Conservation (phyloP, 2,113 vertebrate species). For the Neolamprologus tretocephalus region DNA sequence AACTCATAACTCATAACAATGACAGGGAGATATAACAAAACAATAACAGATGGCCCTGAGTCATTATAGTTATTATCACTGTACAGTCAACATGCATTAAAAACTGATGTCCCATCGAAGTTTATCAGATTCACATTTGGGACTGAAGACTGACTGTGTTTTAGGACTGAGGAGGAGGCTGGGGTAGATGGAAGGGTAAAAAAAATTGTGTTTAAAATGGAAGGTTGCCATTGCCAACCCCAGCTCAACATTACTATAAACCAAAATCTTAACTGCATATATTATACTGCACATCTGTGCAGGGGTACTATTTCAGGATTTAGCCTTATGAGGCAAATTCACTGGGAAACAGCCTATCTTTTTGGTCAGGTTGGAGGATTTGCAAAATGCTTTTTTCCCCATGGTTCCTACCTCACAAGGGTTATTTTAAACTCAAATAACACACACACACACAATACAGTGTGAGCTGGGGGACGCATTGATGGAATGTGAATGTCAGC, state of each 20-base stretch:
- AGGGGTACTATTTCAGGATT: not conserved
- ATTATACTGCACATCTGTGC: not conserved
- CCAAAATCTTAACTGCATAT: not conserved
- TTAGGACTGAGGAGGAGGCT: not conserved
- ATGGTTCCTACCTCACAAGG: not conserved
- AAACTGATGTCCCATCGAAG: not conserved
- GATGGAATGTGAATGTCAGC: constrained; percentile 99
- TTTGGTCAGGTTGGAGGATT: not conserved
- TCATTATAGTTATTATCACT: not conserved
- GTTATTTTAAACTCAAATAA: constrained; percentile 64
- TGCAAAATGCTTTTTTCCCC: not conserved
- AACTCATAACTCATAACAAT: not conserved
- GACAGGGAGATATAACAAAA: not conserved
- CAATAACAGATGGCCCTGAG: not conserved
- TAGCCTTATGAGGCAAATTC: not conserved
- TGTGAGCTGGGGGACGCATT: constrained; percentile 81
- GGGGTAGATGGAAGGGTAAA: not conserved
- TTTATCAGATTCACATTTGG: not conserved
- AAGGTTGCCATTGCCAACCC: not conserved
- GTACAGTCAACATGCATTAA: not conserved
- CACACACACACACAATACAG: constrained; percentile 41
- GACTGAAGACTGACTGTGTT: not conserved
- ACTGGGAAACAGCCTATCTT: not conserved
- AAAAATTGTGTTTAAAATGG: not conserved
- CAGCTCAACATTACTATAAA: not conserved